Percentiles rank a stretch among this genome's conserved stretches.
These are phyloP conservation scores for Gallinago jamesoni DNA, from an alignment of 2,113 vertebrate species.

Conservation along the genomic window DNA sequence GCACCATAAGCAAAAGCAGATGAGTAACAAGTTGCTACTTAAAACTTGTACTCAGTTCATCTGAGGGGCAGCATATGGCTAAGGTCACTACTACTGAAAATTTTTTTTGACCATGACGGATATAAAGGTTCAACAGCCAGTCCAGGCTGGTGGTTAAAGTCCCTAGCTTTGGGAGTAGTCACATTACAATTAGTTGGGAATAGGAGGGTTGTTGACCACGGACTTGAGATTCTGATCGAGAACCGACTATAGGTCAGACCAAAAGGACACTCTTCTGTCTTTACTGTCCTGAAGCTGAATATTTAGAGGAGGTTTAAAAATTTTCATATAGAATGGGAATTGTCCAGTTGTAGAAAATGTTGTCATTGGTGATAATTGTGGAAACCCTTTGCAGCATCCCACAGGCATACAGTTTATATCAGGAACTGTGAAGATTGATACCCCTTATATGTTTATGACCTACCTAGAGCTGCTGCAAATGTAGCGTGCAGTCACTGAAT, in stretches of 20 bases:
- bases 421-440: neutral
- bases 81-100: neutral
- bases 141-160: neutral
- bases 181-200: neutral
- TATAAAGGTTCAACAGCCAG: neutral
- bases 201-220: neutral
- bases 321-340: neutral
- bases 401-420: neutral
- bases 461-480: neutral
- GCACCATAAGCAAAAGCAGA: neutral
- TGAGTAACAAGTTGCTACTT: neutral
- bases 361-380: neutral
- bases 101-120: neutral
- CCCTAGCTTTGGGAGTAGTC: neutral
- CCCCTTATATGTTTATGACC: neutral
- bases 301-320: neutral
- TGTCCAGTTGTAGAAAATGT: neutral
- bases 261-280: neutral
- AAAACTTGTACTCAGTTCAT: neutral
- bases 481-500: neutral
- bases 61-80: neutral
- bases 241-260: neutral
- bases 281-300: neutral
- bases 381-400: neutral
- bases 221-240: neutral